A percentile compares a stretch with the other conserved stretches of the same genome.
phyloP scores from a whole-genome alignment of 1,140 invertebrate genomes.

The Meloidogyne exigua region DNA sequence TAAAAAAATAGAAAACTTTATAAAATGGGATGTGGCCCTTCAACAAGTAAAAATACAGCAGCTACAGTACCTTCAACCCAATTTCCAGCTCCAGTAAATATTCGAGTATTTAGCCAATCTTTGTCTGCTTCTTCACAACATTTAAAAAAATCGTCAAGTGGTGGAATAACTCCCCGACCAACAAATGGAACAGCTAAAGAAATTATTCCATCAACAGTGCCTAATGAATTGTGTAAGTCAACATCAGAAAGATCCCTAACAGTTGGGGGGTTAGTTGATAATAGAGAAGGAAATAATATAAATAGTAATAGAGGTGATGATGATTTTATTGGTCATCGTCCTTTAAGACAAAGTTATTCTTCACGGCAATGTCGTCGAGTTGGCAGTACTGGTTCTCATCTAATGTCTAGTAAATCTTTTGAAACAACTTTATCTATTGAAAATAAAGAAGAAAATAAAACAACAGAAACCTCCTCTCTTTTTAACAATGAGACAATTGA shows the following conservation, averaged over 20 bases:
- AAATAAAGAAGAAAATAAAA: slow-evolving; percentile 10
- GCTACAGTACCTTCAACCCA: background rate
- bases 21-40: slow-evolving; percentile 23
- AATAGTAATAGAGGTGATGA: background rate
- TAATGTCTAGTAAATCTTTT: background rate
- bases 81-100: background rate
- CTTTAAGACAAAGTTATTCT: background rate
- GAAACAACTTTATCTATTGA: background rate
- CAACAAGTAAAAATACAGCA: slow-evolving; percentile 9
- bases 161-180: background rate
- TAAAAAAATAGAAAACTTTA: background rate
- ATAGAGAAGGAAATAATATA: background rate
- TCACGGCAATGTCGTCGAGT: background rate
- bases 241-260: background rate
- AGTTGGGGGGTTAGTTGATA: background rate
- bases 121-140: background rate
- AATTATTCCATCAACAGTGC: background rate
- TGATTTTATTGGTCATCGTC: background rate
- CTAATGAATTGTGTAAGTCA: slow-evolving; percentile 26
- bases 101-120: slow-evolving; percentile 3
- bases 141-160: background rate
- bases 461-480: background rate
- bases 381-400: background rate
- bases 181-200: background rate
- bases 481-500: background rate